These are phyloP conservation scores for Stichopus horrens DNA, from an alignment of 53 echinoderm and acorn worm species.

Conservation along the genomic window DNA sequence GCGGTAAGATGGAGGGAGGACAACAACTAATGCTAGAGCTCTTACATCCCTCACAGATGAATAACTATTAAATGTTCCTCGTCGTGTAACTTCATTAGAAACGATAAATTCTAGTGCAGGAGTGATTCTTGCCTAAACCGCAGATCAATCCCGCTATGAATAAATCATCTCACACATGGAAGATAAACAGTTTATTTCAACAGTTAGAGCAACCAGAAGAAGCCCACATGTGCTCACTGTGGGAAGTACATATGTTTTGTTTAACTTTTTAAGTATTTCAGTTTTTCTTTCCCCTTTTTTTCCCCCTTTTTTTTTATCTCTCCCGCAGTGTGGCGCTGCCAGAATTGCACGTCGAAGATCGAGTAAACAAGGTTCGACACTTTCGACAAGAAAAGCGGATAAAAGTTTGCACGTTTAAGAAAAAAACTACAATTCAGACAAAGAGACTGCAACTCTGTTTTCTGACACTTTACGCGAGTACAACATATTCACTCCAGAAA, in stretches of 20 bases:
- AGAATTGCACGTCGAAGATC: too few species aligned
- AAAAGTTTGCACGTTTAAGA: too few species aligned
- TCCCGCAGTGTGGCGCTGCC: too few species aligned
- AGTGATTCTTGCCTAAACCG: constrained; percentile 2
- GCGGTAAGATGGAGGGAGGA: neutral
- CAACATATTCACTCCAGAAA: too few species aligned
- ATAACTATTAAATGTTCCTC: constrained; percentile 13
- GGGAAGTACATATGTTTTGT: neutral
- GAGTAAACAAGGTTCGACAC: too few species aligned
- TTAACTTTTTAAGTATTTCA: neutral
- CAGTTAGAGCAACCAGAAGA: neutral
- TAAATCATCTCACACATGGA: constrained; percentile 26
- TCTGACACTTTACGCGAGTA: too few species aligned
- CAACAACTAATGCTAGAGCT: neutral
- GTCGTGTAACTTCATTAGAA: constrained; percentile 34
- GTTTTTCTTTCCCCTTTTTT: neutral
- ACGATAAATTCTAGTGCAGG: neutral
- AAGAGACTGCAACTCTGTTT: too few species aligned
- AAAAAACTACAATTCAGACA: too few species aligned
- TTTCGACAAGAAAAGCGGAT: too few species aligned
- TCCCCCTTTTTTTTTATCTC: too few species aligned
- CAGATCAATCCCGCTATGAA: constrained; percentile 8
- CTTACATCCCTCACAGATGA: neutral
- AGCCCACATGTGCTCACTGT: neutral
- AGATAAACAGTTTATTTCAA: constrained; percentile 5